Evolutionary conservation across 2,797 vertebrate species (phyloP).

Genomic region (Amazona finschi): DNA sequence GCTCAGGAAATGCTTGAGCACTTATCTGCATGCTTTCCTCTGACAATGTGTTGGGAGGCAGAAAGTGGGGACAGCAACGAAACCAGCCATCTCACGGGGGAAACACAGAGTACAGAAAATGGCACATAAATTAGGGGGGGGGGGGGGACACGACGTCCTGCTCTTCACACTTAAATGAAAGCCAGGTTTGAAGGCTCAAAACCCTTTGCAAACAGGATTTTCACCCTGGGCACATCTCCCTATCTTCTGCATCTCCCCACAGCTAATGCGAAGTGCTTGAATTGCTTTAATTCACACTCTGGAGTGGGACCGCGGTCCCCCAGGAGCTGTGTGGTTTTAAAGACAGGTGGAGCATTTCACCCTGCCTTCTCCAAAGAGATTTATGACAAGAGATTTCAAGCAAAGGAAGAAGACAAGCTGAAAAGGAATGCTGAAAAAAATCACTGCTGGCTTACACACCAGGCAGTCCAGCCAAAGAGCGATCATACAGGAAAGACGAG

Average conservation of each 20-base stretch:
- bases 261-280: not conserved
- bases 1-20: conserved; percentile 36
- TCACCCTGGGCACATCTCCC: not conserved
- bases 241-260: not conserved
- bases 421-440: not conserved
- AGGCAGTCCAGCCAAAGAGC: not conserved
- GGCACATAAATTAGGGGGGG: not conserved
- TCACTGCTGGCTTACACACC: not conserved
- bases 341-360: not conserved
- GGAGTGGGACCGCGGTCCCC: not conserved
- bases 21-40: conserved; percentile 4
- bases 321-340: not conserved
- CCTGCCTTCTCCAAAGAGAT: not conserved
- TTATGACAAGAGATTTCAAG: not conserved
- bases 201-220: not conserved
- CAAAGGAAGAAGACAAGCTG: not conserved
- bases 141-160: not conserved
- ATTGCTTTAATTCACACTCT: not conserved
- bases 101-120: not conserved
- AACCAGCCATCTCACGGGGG: not conserved
- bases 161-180: not conserved
- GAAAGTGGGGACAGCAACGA: not conserved
- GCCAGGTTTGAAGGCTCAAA: not conserved
- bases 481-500: not conserved
- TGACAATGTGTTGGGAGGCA: not conserved